These are phyloP conservation scores for Orestias chungarensis DNA, from an alignment of 2,797 vertebrate species.

Conservation along the genomic window DNA sequence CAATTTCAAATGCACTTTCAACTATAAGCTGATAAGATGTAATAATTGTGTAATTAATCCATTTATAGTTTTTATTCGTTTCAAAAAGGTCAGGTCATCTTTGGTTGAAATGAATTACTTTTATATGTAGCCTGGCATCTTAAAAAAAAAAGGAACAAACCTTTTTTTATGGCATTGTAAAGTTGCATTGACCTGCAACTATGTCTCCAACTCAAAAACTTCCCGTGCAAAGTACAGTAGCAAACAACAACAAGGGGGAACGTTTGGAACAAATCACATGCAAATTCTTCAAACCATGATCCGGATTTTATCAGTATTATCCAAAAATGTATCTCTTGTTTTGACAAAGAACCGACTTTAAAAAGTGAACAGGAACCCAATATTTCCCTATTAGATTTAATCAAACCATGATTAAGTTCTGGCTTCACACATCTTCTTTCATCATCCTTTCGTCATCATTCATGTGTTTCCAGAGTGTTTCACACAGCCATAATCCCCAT, in stretches of 20 bases:
- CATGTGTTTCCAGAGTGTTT: slow-evolving; percentile 32
- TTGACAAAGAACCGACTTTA: slow-evolving; percentile 2
- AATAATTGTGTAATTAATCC: too few species aligned
- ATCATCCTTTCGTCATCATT: slow-evolving; percentile 28
- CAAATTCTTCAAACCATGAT: background rate
- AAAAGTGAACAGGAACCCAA: slow-evolving; percentile 5
- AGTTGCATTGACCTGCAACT: background rate
- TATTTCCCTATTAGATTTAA: slow-evolving; percentile 39
- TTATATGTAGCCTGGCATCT: background rate
- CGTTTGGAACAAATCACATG: background rate
- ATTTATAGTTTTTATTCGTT: too few species aligned
- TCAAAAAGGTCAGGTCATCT: background rate
- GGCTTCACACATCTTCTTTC: slow-evolving; percentile 30
- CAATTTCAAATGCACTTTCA: background rate
- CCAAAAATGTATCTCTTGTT: slow-evolving; percentile 7
- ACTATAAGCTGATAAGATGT: background rate
- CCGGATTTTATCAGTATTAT: background rate
- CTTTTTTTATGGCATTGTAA: background rate
- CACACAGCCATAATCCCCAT: background rate
- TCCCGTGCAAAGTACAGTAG: background rate
- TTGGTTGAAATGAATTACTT: background rate
- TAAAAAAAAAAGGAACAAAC: background rate
- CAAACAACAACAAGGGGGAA: background rate
- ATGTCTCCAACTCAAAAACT: background rate
- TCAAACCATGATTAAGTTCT: slow-evolving; percentile 44